Evolutionary conservation across 1,140 invertebrate species (phyloP).

Genomic region (Hydropsyche tenuis): DNA sequence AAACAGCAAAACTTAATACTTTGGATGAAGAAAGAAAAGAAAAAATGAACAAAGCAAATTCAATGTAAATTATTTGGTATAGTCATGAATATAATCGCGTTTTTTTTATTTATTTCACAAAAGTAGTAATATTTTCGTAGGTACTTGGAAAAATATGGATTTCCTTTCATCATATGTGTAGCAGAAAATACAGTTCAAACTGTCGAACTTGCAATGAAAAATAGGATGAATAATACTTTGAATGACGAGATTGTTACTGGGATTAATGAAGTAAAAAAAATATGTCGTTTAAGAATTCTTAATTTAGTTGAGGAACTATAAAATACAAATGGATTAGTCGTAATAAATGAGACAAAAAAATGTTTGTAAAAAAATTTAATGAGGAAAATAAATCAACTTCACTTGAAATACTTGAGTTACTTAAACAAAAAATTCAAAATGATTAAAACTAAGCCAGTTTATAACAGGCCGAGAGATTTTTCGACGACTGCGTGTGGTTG

Average conservation of each 20-base stretch:
- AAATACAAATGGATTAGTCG: background rate
- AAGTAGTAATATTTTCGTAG: slow-evolving; percentile 55
- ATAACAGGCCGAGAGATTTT: slow-evolving; percentile 74
- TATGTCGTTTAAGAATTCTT: slow-evolving; percentile 66
- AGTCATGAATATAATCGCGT: too few species aligned
- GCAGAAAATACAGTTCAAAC: slow-evolving; percentile 69
- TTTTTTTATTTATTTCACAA: slow-evolving; percentile 12
- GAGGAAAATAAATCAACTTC: background rate
- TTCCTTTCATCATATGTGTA: slow-evolving; percentile 76
- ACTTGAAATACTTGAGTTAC: slow-evolving; percentile 20
- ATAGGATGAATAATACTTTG: slow-evolving; percentile 63
- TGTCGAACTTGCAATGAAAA: slow-evolving; percentile 66
- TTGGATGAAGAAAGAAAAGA: slow-evolving; percentile 63
- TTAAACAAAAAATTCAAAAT: slow-evolving; percentile 26
- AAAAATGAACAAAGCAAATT: slow-evolving; percentile 63
- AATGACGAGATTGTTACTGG: slow-evolving; percentile 66
- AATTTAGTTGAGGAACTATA: slow-evolving; percentile 57
- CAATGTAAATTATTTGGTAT: slow-evolving; percentile 53
- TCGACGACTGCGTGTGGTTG: slow-evolving; percentile 84
- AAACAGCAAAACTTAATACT: slow-evolving; percentile 63
- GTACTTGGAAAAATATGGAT: slow-evolving; percentile 72
- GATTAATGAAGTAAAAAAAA: slow-evolving; percentile 75
- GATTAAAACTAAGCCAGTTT: slow-evolving; percentile 53
- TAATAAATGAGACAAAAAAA: too few species aligned
- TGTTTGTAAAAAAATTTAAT: background rate